Evolutionary conservation across 2,888 invertebrate genomes (phyloP), one percentile per base, ranked within the genome.

Genomic region (Temnothorax unifasciatus): DNA sequence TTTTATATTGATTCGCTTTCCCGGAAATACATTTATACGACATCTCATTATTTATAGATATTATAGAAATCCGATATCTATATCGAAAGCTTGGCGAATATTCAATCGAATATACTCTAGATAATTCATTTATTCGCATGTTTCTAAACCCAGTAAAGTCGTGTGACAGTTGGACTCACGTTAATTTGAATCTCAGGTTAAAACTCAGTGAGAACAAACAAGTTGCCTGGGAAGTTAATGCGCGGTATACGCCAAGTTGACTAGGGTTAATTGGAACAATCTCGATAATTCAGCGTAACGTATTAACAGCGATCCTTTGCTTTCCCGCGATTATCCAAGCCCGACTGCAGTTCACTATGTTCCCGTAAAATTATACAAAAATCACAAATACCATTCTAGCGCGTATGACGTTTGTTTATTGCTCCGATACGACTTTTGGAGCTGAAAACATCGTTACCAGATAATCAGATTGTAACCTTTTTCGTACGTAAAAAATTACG

Each of bases 271-370:
- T 68, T 68, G 54, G 5, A 77, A 25, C 54, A 77, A 68, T n/a
- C 61, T 57, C 66, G 29, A 54, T 66, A 66, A 66, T 25, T 77
- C 13, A 38, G n/a, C n/a, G 54, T 41, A 66, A 52, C 52, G n/a
- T 76, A 52, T 52, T 50, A 18, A 64, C 50, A 25, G 18, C 50
- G 18, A 3, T 3, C 29, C 63, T 64, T 47, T 44, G 44, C 34
- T 34, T 52, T 41, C 25, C 76, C 34, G 54, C 29, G 66, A 77
- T 77, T 77, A 66, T 77, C 68, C n/a, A 54, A 77, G 68, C 66
- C 6, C 18, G 11, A 41, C 13, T 68, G 13, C n/a, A 64, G 38
- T 29, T 52, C 0, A 34, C 41, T 29, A 52, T 76, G 41, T 44
- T 59, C 25, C 13, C 13, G 29, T 18, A 52, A 21, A 63, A 6